These are phyloP conservation scores for Petrocephalus schoutedeni DNA, from an alignment of 2,797 vertebrate species.

Conservation along the genomic window DNA sequence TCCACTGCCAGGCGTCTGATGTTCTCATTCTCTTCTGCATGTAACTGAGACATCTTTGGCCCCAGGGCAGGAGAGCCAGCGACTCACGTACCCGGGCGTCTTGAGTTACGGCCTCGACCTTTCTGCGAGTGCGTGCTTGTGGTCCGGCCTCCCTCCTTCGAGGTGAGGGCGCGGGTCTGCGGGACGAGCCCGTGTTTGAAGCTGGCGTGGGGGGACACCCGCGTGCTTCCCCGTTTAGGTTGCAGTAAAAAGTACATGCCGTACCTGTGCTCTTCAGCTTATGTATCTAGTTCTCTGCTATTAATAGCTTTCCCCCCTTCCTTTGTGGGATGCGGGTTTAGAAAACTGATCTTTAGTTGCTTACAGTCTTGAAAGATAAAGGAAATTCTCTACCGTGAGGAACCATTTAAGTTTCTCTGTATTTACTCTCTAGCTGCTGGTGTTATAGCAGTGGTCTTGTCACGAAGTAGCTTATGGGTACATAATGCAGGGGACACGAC, in stretches of 20 bases:
- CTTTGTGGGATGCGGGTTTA: conserved; percentile 23
- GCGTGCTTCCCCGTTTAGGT: background rate
- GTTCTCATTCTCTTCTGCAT: background rate
- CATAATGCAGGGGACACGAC: background rate
- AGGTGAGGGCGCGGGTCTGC: background rate
- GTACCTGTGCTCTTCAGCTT: background rate
- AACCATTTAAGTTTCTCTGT: background rate
- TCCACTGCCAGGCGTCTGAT: background rate
- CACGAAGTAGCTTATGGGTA: background rate
- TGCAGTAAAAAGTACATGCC: background rate
- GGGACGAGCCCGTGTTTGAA: background rate
- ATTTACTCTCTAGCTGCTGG: background rate
- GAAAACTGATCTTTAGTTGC: background rate
- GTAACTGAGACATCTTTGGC: background rate
- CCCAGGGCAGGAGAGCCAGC: background rate
- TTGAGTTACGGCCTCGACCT: background rate
- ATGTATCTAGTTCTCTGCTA: conserved; percentile 27
- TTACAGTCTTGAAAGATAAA: background rate
- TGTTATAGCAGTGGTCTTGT: background rate
- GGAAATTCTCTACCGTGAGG: background rate
- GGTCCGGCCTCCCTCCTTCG: background rate
- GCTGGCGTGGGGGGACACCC: background rate
- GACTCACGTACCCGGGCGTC: background rate
- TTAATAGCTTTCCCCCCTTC: conserved; percentile 18
- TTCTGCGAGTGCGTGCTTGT: background rate